phyloP scores from a whole-genome alignment of 2,113 vertebrate species.

The Mustela lutreola region DNA sequence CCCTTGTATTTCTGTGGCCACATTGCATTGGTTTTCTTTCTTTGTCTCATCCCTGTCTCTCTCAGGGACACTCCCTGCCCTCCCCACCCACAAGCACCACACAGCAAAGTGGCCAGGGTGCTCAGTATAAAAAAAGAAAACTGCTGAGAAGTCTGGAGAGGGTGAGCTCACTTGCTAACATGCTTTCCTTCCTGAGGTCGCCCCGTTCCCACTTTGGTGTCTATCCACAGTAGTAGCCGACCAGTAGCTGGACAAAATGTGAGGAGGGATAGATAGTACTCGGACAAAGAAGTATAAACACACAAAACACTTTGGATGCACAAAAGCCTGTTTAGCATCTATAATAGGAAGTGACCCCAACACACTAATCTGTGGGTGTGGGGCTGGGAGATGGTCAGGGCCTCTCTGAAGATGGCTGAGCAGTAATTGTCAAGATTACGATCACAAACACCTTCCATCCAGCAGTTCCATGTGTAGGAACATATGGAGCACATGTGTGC shows the following conservation, averaged over 20 bases:
- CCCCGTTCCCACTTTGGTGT: background rate
- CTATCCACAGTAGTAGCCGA: background rate
- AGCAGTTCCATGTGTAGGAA: background rate
- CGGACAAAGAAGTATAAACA: background rate
- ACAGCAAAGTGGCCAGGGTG: background rate
- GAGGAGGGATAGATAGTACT: background rate
- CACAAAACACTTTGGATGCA: background rate
- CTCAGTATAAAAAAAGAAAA: background rate
- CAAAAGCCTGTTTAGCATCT: too few relatives aligned
- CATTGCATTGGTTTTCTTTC: background rate
- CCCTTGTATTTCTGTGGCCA: conserved; percentile 6
- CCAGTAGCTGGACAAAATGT: background rate
- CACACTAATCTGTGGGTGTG: background rate
- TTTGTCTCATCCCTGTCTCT: background rate
- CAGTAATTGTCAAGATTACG: background rate
- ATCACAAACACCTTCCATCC: background rate
- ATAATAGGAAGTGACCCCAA: background rate
- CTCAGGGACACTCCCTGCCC: background rate
- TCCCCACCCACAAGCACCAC: background rate
- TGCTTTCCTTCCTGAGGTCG: background rate
- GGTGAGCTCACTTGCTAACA: background rate
- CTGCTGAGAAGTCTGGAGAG: background rate
- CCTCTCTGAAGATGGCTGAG: background rate
- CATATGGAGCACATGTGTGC: rapidly evolving
- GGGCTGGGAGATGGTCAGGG: background rate